Base-by-base conservation (phyloP, 2,888 invertebrate species). In the Lamellibrachia satsuma region DNA sequence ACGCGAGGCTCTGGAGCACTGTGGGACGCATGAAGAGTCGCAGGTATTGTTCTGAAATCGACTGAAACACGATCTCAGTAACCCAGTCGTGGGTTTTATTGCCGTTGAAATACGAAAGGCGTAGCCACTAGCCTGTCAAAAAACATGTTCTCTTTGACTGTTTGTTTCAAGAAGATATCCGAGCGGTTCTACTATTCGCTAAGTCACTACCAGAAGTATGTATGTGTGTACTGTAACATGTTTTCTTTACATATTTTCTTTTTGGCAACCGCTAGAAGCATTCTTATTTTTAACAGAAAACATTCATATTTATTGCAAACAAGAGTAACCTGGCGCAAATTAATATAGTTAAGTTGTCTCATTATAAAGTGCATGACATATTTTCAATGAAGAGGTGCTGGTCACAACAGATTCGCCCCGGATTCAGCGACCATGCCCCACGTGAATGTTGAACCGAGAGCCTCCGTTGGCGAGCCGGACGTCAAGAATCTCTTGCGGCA, bases 401-500 rank as follows among this genome's bases (percentile, higher is more conserved):
- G 60, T 60, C 90, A 9, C 39, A 8, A 15, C 55, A 60, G 27
- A 15, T 75, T 51, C 90, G 90, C 51, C 90, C 90, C 52, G 39
- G 51, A 75, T 22, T 15, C 75, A 6, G 11, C 75, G 22, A 75
- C 75, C 27, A 93, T 52, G 90, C 55, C 60, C 55, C 52, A 52
- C 4, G 90, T 90, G 51, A 92, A 90, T 57, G 90, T 52, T 15
- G 52, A n/a, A 3, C 91, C 91, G 51, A 91, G 52, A 60, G 15
- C n/a, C 3, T 11, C 91, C 11, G 22, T 9, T 6, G 91, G 3
- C 22, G 90, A 60, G 60, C 75, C 75, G 22, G 75, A 75, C 75
- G 75, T 75, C 22, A 75, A 22, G 75, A 75, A 75, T 22, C 75
- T 92, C 51, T 60, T 95, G 2, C 94, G 93, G 1, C 93, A 94